Evolutionary conservation across 2,113 vertebrate genomes (phyloP).

Genomic region (Chloropsis hardwickii): DNA sequence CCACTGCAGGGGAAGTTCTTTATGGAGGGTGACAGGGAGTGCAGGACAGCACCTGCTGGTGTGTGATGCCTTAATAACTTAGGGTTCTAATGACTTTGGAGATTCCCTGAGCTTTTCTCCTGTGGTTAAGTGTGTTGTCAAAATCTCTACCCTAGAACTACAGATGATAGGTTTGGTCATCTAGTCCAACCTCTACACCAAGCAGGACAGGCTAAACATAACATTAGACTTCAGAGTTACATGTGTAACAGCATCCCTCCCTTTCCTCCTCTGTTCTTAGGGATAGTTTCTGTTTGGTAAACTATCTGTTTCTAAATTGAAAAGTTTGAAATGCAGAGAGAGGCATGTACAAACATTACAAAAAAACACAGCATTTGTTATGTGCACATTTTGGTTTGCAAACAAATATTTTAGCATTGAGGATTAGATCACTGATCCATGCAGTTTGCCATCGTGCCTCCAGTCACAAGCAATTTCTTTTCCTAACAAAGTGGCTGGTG

Average conservation of each 20-base stretch:
- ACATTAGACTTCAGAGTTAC: conserved; percentile 51
- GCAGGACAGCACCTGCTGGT: background rate
- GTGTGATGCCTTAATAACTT: background rate
- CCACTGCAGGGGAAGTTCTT: background rate
- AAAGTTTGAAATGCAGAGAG: background rate
- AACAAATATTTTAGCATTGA: background rate
- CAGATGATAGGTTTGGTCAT: conserved; percentile 60
- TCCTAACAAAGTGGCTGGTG: background rate
- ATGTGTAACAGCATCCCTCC: conserved; percentile 33
- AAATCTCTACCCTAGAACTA: conserved; percentile 47
- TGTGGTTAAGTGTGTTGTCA: conserved; percentile 37
- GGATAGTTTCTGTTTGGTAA: conserved; percentile 16
- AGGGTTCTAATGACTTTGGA: background rate
- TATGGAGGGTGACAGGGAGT: background rate
- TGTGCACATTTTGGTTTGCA: background rate
- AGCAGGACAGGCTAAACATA: conserved; percentile 51
- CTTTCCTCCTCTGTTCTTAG: conserved; percentile 11
- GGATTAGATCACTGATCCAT: background rate
- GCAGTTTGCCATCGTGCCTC: background rate
- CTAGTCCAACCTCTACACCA: conserved; percentile 40
- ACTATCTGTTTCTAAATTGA: conserved; percentile 20
- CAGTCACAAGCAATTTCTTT: background rate
- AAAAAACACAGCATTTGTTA: background rate
- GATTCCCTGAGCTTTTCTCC: background rate
- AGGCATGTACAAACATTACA: background rate